Evolutionary conservation across 2,888 invertebrate genomes (phyloP).

Genomic region (Elmis aenea): DNA sequence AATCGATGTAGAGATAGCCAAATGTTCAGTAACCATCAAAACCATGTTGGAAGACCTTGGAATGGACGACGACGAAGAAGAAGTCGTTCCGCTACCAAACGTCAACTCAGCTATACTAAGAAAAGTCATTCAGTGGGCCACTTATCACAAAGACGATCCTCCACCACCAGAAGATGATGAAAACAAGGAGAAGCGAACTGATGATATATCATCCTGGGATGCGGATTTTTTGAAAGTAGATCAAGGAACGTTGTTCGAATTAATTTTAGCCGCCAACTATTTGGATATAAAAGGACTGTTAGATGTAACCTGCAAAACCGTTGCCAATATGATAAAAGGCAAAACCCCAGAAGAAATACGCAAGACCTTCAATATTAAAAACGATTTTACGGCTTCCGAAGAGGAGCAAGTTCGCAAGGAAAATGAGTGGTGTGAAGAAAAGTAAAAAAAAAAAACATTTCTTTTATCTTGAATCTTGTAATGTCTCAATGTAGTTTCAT

Average conservation of each 20-base stretch:
- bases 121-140: conserved; percentile 91
- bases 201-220: conserved; percentile 99
- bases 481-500: no score
- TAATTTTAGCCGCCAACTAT: conserved; percentile 96
- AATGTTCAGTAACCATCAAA: conserved; percentile 96
- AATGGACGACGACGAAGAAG: conserved; percentile 89
- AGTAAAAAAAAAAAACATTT: conserved; percentile 57
- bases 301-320: conserved; percentile 97
- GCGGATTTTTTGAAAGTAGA: conserved; percentile 98
- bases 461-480: no score
- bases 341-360: conserved; percentile 97
- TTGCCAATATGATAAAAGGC: conserved; percentile 97
- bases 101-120: conserved; percentile 95
- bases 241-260: conserved; percentile 92
- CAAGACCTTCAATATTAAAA: conserved; percentile 95
- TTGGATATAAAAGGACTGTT: conserved; percentile 91
- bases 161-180: conserved; percentile 96
- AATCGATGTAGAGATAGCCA: conserved; percentile 94
- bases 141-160: conserved; percentile 92
- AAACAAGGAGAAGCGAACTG: conserved; percentile 96
- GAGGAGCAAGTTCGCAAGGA: conserved; percentile 98
- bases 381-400: conserved; percentile 92
- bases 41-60: conserved; percentile 95
- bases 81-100: conserved; percentile 93
- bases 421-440: conserved; percentile 92